Conservation (phyloP, 2,797 vertebrate genomes). For the Cottoperca gobio region DNA sequence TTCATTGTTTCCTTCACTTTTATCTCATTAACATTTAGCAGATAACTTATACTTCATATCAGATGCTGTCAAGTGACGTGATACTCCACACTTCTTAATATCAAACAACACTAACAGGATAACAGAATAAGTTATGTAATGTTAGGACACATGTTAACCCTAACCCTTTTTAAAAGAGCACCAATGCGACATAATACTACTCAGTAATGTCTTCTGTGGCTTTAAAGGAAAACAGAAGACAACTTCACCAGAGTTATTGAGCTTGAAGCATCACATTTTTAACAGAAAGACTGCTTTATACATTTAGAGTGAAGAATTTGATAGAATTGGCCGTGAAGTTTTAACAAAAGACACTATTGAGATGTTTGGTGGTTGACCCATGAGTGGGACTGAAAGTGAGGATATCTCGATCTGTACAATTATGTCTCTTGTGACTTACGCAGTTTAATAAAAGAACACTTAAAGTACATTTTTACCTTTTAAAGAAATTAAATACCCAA, state of each 20-base stretch:
- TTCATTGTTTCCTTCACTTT: constrained; percentile 15
- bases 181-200: not conserved
- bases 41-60: not conserved
- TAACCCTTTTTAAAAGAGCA: not conserved
- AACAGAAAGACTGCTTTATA: not conserved
- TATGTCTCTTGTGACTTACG: not conserved
- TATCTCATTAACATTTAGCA: not conserved
- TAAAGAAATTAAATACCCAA: not conserved
- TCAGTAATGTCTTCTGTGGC: not conserved
- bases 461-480: not conserved
- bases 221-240: not conserved
- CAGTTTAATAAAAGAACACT: not conserved
- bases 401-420: not conserved
- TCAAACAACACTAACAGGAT: not conserved
- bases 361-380: not conserved
- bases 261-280: not conserved
- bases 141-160: too few species aligned
- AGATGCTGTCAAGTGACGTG: not conserved
- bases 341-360: not conserved
- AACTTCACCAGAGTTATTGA: not conserved
- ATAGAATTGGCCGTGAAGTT: not conserved
- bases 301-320: not conserved
- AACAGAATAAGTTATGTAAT: not conserved
- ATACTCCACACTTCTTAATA: not conserved
- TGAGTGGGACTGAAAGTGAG: not conserved